Percentiles rank a stretch among this genome's conserved stretches.
These are phyloP conservation scores for Pipra filicauda DNA, from an alignment of 2,113 vertebrate species.

Conservation along the genomic window DNA sequence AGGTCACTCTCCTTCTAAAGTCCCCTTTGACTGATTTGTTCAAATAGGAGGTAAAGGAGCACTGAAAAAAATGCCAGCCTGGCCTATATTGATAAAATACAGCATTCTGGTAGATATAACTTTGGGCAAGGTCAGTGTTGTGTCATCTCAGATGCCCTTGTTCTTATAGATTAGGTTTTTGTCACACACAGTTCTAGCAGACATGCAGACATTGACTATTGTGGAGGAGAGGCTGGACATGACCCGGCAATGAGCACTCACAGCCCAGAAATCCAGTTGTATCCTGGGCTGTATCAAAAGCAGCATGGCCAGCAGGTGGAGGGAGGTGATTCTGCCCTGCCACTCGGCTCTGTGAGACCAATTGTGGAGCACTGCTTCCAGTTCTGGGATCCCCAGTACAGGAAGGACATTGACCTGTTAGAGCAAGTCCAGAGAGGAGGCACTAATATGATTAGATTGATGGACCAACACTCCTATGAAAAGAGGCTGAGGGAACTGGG, in stretches of 20 bases:
- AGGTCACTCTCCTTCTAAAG: not conserved
- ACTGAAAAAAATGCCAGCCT: not conserved
- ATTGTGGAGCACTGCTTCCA: not conserved
- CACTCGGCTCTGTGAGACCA: rapidly evolving
- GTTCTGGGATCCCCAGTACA: not conserved
- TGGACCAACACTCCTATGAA: not conserved
- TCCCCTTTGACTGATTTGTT: not conserved
- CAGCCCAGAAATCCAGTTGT: rapidly evolving
- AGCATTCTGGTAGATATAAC: not conserved
- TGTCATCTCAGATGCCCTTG: not conserved
- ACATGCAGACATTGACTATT: rapidly evolving
- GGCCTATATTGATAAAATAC: not conserved
- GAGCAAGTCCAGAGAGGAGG: not conserved
- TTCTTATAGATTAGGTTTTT: not conserved
- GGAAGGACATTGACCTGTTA: not conserved
- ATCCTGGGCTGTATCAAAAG: not conserved
- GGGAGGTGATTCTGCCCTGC: not conserved
- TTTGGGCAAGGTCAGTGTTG: not conserved
- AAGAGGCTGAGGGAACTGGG: not conserved
- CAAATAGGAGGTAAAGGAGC: not conserved
- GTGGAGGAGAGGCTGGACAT: no score
- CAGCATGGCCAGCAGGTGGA: not conserved
- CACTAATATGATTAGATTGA: not conserved
- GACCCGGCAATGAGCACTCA: rapidly evolving
- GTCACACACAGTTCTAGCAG: rapidly evolving